phyloP scores from a whole-genome alignment of 2,888 invertebrate species.

The Pseudococcus viburni region DNA sequence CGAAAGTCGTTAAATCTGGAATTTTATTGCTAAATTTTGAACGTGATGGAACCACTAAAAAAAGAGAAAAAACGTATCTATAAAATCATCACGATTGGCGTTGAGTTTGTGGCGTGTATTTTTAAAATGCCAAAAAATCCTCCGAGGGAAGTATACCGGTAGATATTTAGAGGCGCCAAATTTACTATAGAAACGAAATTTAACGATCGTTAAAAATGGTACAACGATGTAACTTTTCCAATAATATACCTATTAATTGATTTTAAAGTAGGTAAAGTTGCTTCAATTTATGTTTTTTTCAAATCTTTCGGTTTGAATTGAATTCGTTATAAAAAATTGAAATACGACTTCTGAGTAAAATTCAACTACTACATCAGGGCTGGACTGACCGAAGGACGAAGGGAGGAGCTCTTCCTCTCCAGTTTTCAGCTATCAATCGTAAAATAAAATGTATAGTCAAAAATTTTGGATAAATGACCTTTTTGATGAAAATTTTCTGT shows the following conservation, averaged over 20 bases:
- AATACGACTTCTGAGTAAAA: too few relatives aligned
- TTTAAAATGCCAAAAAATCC: slow-evolving; percentile 7
- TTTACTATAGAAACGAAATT: slow-evolving; percentile 12
- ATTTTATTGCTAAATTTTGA: slow-evolving; percentile 49
- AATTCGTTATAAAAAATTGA: too few relatives aligned
- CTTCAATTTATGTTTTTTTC: too few relatives aligned
- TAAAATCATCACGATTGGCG: slow-evolving; percentile 28
- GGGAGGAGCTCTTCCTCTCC: too few relatives aligned
- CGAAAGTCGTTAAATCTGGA: slow-evolving; percentile 42
- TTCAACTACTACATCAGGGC: too few relatives aligned
- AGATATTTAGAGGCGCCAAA: slow-evolving; percentile 13
- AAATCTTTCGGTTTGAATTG: too few relatives aligned
- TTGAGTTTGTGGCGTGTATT: slow-evolving; percentile 2
- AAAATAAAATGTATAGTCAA: too few relatives aligned
- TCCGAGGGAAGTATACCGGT: not conserved
- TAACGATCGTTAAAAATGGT: not conserved
- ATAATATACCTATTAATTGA: not conserved
- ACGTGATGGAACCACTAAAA: not conserved
- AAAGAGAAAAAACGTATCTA: not conserved
- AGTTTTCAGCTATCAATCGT: too few relatives aligned
- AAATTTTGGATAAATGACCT: too few relatives aligned
- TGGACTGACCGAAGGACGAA: too few relatives aligned
- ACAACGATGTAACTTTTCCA: not conserved
- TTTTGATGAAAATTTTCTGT: too few relatives aligned
- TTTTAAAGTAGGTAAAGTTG: not conserved